Base-by-base conservation (phyloP, 2,888 invertebrate species). In the Caenorhabditis sp. region DNA sequence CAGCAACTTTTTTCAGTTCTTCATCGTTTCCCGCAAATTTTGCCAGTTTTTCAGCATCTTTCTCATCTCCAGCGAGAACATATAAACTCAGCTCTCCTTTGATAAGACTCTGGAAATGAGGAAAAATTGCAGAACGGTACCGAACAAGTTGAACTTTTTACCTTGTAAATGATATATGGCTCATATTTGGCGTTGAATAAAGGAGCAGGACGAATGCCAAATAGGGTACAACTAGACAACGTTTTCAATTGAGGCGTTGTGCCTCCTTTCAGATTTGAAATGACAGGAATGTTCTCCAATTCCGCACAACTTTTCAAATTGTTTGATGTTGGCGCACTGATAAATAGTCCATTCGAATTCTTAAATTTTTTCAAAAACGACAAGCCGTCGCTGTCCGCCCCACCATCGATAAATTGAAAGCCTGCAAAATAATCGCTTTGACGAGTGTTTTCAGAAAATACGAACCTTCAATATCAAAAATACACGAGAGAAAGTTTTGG, bases 11-110 rank as follows among this genome's bases (percentile, higher is more conserved):
- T 31, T 10, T 31, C 31, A 31, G 10, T 10, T 31, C 31, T 31
- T 6, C 31, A 6, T 31, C 31, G 31, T 31, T 31, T 31, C 31
- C 31, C 10, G 31, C 31, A 6, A 10, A 31, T 31, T 10, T 31
- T 10, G 31, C 4, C 37, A 77, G 54, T 1, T 58, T 64, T 19
- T 75, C 75, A 0, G 60, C 71, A 55, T 77, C 77, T 50, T 77
- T 77, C 2, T 65, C 65, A 58, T 77, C 77, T 55, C 77, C 77
- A 12, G 77, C 77, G 5, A 77, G 31, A 19, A 72, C 61, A 58
- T 77, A 77, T 21, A 77, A 55, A 1, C 65, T 63, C 14, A 77
- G 67, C 0, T 63, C 50, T 19, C 77, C 77, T 26, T 69, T 65
- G 17, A 37, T 31, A 2, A 62, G 36, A 0, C 58, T 60, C 66